Percentiles rank a stretch among this genome's conserved stretches.
Evolutionary conservation across 92 coral and sea anemone species (phyloP).

Genomic region (Bergia sp.): DNA sequence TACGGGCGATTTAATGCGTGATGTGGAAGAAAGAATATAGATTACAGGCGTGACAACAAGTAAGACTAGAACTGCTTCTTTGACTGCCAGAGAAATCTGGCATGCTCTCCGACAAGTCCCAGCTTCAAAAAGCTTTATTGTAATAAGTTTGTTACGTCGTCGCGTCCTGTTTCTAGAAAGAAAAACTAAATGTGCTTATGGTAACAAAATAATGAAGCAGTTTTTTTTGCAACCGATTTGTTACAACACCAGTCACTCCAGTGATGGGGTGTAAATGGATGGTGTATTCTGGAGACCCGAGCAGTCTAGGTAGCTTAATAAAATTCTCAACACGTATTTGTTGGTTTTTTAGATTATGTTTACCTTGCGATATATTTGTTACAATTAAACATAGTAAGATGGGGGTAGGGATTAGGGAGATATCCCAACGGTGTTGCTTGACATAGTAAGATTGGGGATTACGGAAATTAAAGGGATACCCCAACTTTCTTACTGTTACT

Average conservation of each 20-base stretch:
- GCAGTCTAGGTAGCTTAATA: slow-evolving; percentile 30
- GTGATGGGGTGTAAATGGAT: not conserved
- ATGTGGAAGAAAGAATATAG: not conserved
- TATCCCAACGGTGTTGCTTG: no score
- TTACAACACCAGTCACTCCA: not conserved
- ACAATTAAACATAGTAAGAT: no score
- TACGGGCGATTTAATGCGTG: not conserved
- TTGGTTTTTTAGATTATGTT: not conserved
- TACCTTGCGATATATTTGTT: no score
- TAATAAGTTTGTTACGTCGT: not conserved
- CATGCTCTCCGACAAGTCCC: not conserved
- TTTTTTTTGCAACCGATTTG: not conserved
- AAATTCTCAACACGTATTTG: slow-evolving; percentile 9
- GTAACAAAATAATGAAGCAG: no score
- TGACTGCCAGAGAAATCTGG: not conserved
- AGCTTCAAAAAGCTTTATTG: not conserved
- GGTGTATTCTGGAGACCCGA: slow-evolving; percentile 8
- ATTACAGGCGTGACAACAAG: not conserved
- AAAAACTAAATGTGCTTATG: not conserved
- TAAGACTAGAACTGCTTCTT: not conserved
- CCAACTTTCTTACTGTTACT: no score
- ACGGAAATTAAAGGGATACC: no score
- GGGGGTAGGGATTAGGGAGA: no score
- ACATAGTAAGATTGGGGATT: no score
- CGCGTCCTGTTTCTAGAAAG: not conserved